Conservation (phyloP, 2,797 vertebrate genomes). For the Falco peregrinus region DNA sequence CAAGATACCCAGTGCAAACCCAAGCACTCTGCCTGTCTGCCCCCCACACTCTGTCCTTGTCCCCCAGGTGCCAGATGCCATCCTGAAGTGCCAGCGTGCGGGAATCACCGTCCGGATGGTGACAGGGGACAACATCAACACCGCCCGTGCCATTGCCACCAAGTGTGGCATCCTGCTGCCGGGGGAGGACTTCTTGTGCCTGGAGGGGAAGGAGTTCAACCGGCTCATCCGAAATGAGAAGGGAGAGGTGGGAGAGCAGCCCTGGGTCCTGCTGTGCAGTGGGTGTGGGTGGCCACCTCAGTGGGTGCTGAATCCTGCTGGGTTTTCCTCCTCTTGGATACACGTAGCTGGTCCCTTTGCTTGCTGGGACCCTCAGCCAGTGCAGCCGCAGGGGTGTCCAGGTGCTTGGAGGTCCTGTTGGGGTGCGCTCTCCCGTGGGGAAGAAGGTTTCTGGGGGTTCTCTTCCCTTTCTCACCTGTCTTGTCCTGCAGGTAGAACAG, state of each 20-base stretch:
- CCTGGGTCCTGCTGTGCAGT: accelerated
- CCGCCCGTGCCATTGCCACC: conserved; percentile 93
- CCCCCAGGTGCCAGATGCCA: conserved; percentile 90
- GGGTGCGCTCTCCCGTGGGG: neutral
- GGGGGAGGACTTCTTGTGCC: conserved; percentile 90
- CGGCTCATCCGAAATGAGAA: conserved; percentile 93
- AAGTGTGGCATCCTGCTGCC: conserved; percentile 95
- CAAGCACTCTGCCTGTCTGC: accelerated
- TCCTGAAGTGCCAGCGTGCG: conserved; percentile 90
- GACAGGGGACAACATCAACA: conserved; percentile 98
- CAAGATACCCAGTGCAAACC: accelerated
- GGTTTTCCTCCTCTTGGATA: neutral
- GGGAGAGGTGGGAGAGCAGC: conserved; percentile 85
- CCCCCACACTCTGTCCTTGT: neutral
- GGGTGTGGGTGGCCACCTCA: neutral
- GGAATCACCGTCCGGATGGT: conserved; percentile 98
- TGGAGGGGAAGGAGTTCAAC: conserved; percentile 98
- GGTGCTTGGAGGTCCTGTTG: neutral
- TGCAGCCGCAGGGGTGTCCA: neutral
- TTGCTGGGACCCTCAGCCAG: neutral
- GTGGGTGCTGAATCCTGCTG: accelerated
- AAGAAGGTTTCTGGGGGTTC: neutral
- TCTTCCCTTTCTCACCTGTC: neutral
- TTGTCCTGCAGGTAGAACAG: conserved; percentile 87
- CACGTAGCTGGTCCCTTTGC: accelerated